Evolutionary conservation across 2,797 vertebrate species (phyloP), one percentile per base, ranked within the genome.

Genomic region (Toxotes lorentzi): DNA sequence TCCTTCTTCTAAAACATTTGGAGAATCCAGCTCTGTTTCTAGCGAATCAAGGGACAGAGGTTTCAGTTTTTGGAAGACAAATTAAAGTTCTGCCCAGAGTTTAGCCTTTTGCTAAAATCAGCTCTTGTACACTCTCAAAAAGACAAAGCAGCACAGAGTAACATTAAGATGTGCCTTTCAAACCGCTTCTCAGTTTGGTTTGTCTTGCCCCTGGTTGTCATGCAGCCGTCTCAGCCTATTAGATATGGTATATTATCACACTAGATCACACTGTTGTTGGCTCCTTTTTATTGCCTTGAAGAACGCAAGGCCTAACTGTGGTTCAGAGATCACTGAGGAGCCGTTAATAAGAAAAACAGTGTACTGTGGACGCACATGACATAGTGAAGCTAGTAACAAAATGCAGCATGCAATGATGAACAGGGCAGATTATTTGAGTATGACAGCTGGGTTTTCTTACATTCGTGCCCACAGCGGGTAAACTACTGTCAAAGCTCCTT

Each of bases 301-400:
- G 9, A 74, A 68, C 13, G 30, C 48, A n/a, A 9, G 43, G 45
- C 54, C 13, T 27, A 13, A 27, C 5, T 51, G 24, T 30, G 54
- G 38, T 40, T 57, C 35, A 57, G 21, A 54, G 21, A 47, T 69
- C 32, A 75, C 5, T 60, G 70, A 59, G 12, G 50, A 70, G 5
- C 32, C n/a, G 7, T 48, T 57, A 5, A 48, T 68, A 45, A 69
- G n/a, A 79, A 72, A n/a, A 62, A 63, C 43, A 73, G 40, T 58
- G 35, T 50, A 30, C 54, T 78, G 58, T 72, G 47, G 53, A 41
- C 50, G 48, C 54, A 53, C 64, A 61, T 73, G 85, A 73, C 38
- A 23, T n/a, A 23, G 7, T 38, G 47, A 56, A n/a, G 35, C 73
- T 12, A 61, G 30, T 40, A 40, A 19, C 56, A 19, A 75, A 65